These are phyloP conservation scores for Pyxicephalus adspersus DNA, from an alignment of 2,113 vertebrate genomes.

Conservation along the genomic window DNA sequence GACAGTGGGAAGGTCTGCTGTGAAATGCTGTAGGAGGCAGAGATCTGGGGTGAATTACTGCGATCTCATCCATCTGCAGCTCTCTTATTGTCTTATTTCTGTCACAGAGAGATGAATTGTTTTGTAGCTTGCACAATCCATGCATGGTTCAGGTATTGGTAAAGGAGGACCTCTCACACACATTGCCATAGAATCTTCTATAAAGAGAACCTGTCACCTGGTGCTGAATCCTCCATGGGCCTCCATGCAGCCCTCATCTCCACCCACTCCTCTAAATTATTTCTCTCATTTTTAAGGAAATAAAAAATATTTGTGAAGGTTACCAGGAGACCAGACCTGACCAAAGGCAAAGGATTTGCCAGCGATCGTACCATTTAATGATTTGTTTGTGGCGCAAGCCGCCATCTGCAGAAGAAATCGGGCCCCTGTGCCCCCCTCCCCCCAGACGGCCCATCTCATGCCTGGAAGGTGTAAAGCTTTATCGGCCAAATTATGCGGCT, in stretches of 20 bases:
- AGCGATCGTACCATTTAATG: neutral
- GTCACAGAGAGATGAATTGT: no score
- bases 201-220: no score
- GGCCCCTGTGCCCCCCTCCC: neutral
- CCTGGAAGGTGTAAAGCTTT: constrained; percentile 17
- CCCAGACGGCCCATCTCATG: neutral
- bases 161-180: no score
- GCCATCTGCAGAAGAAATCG: constrained; percentile 40
- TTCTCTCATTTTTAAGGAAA: neutral
- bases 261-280: neutral
- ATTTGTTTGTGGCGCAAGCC: neutral
- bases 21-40: no score
- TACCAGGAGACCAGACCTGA: neutral
- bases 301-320: neutral
- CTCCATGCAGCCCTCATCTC: neutral
- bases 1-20: no score
- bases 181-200: no score
- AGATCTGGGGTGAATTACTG: no score
- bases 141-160: no score
- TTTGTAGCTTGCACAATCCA: no score
- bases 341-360: neutral
- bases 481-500: neutral
- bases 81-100: no score
- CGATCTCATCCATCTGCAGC: no score
- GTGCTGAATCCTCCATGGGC: no score